Base-by-base conservation (phyloP, 37 sponge, comb jelly and placozoan species). In the Ianthella basta region DNA sequence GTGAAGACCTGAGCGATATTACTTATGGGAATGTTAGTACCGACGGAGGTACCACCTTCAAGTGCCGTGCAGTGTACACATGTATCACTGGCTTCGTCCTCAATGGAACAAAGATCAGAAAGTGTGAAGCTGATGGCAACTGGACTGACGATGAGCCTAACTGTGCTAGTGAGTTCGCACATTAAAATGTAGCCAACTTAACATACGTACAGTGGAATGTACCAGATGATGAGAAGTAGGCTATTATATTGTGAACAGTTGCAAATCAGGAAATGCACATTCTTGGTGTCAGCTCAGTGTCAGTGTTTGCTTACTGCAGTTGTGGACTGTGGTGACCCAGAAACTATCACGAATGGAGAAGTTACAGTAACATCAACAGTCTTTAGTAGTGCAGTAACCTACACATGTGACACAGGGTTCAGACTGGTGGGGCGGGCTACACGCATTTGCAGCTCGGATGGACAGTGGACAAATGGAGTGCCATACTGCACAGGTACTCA, bases 291-390 rank as follows among this genome's bases (percentile, higher is more conserved):
- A 44, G 6, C 3, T 8, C 3, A 10, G 50, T 44, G 50, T 3
- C 10, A 5, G 10, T 61, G 4, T 61, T 5, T 61, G 4, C 24
- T 5, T 61, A 10, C 59, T 61, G n/a, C 39, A 75, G 78, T 75
- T 75, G 78, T 50, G n/a, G 78, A 75, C 54, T 75, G 78, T 75
- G 78, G 78, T 2, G 53, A 18, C 0, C 54, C 54, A 24, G 16
- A 21, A 14, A 3, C 5, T 40, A 39, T 44, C 8, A 41, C 78
- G 4, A 41, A 75, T 41, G 78, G 78, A 19, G 12, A 12, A 6
- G 44, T 41, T 2, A 50, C 40, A 75, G 44, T 23, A 41, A 25
- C 39, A 41, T 24, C n/a, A 50, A 75, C 78, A 75, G 24, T 14
- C 18, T 44, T 21, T 75, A 41, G 25, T 18, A 41, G 54, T 40